Percentiles rank a stretch among this genome's conserved stretches.
These are phyloP conservation scores for Sparidentex hasta DNA, from an alignment of 2,797 vertebrate genomes.

Conservation along the genomic window DNA sequence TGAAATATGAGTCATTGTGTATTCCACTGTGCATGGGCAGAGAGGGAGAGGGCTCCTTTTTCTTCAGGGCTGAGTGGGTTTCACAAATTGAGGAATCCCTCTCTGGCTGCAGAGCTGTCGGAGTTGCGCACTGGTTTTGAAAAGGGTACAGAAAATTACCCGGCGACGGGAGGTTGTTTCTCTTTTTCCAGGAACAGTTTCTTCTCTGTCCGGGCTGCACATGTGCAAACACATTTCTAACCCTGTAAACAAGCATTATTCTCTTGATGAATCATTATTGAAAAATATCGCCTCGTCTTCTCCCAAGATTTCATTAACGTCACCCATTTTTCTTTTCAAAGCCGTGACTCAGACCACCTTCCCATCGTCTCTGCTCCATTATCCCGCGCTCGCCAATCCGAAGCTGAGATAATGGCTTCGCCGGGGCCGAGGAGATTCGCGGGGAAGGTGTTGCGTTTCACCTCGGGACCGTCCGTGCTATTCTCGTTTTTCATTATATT, in stretches of 20 bases:
- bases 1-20: conserved; percentile 47
- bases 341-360: conserved; percentile 33
- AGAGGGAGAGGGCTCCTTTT: conserved; percentile 49
- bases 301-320: conserved; percentile 43
- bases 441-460: conserved; percentile 64
- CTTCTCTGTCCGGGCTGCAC: background rate
- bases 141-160: conserved; percentile 50
- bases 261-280: background rate
- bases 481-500: conserved; percentile 73
- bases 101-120: conserved; percentile 34
- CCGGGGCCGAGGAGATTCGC: background rate
- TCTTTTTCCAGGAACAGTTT: conserved; percentile 30
- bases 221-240: background rate
- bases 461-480: conserved; percentile 31
- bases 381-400: conserved; percentile 47
- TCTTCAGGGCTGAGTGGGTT: conserved; percentile 61
- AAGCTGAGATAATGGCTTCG: conserved; percentile 62
- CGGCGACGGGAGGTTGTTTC: conserved; percentile 14
- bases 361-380: conserved; percentile 62
- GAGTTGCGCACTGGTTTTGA: conserved; percentile 19
- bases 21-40: conserved; percentile 39
- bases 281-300: background rate
- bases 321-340: conserved; percentile 2
- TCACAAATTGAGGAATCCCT: conserved; percentile 64
- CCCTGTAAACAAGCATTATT: background rate